A percentile compares a stretch with the other conserved stretches of the same genome.
phyloP scores from a whole-genome alignment of 2,113 vertebrate genomes.

The Azemiops feae region DNA sequence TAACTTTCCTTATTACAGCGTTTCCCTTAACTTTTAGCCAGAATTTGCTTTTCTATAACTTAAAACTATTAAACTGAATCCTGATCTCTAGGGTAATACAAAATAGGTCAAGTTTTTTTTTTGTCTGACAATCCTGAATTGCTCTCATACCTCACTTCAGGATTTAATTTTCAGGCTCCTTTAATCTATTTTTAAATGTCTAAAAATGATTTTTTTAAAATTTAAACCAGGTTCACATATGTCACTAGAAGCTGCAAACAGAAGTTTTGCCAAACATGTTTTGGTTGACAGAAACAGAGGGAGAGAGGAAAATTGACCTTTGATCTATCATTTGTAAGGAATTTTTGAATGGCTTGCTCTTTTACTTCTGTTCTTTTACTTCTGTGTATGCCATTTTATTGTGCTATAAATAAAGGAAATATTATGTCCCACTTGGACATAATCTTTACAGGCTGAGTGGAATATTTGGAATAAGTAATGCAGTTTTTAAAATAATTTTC shows the following conservation, averaged over 20 bases:
- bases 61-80: not conserved
- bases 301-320: conserved; percentile 29
- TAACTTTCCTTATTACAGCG: not conserved
- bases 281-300: conserved; percentile 2
- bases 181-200: conserved; percentile 14
- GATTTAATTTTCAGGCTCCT: not conserved
- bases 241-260: conserved; percentile 44
- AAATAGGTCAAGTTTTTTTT: not conserved
- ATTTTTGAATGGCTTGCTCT: conserved; percentile 21
- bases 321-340: conserved; percentile 33
- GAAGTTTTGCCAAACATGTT: conserved; percentile 46
- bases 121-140: not conserved
- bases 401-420: conserved; percentile 48
- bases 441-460: conserved; percentile 32
- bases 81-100: not conserved
- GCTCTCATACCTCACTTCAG: not conserved
- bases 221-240: conserved; percentile 52
- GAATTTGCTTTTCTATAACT: not conserved
- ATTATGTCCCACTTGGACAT: conserved; percentile 16
- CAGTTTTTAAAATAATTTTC: conserved; percentile 54
- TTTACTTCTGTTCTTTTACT: conserved; percentile 7
- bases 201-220: conserved; percentile 42
- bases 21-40: not conserved
- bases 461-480: conserved; percentile 40
- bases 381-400: conserved; percentile 4